phyloP scores from a whole-genome alignment of 2,113 vertebrate species.

The Nasalis larvatus region DNA sequence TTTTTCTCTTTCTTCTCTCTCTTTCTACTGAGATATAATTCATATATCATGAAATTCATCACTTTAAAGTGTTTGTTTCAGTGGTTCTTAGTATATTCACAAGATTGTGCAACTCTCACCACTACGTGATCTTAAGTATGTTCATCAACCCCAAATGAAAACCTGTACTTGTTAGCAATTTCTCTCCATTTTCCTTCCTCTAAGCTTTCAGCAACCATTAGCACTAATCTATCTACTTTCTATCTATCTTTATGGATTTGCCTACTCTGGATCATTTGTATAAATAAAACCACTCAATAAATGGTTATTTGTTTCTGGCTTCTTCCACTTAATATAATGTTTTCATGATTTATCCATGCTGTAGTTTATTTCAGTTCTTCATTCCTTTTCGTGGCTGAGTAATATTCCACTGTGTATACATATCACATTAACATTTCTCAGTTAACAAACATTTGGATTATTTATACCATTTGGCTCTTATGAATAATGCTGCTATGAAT shows the following conservation, averaged over 20 bases:
- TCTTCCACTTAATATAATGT: neutral
- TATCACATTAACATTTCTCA: neutral
- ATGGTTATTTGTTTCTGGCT: neutral
- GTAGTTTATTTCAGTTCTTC: neutral
- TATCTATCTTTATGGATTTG: neutral
- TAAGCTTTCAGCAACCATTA: neutral
- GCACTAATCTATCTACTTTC: neutral
- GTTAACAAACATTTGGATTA: neutral
- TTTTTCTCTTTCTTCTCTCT: neutral
- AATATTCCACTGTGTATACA: neutral
- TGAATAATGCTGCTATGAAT: neutral
- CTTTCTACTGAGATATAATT: neutral
- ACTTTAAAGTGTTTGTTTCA: neutral
- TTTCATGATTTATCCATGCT: neutral
- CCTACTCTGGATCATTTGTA: neutral
- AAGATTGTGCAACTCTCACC: neutral
- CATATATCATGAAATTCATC: neutral
- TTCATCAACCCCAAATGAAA: neutral
- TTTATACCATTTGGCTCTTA: neutral
- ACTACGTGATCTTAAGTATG: neutral
- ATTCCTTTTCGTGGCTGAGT: neutral
- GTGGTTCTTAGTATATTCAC: neutral
- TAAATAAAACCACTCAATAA: neutral
- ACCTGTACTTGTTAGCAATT: accelerated
- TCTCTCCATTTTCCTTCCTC: neutral